Evolutionary conservation across 1,140 invertebrate species (phyloP), one percentile per base, ranked within the genome.

Genomic region (Neoseiulus cucumeris): DNA sequence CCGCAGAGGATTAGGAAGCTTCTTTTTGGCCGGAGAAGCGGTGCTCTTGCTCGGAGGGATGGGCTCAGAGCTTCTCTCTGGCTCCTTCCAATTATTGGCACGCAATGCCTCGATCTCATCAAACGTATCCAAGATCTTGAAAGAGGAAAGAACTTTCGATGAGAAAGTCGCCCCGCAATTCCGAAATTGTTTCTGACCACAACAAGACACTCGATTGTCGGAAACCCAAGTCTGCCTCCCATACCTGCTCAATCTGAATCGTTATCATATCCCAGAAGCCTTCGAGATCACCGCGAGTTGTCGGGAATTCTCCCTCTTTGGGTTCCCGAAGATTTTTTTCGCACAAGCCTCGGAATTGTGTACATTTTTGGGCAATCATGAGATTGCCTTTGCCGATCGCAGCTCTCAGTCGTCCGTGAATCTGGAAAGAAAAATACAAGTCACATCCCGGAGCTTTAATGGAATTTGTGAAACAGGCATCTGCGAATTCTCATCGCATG

Each of bases 211-310:
- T n/a, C n/a, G n/a, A n/a, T n/a, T n/a, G n/a, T n/a, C n/a, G n/a
- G n/a, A n/a, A n/a, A n/a, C n/a, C n/a, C n/a, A n/a, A 39, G 33
- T 39, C 9, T 9, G 33, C 4, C 4, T 9, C 33, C 4, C 9
- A 82, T 18, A 91, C 80, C 75, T 89, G 84, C 39, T 84, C 82
- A 7, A 91, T 83, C 76, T 95, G 92, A 47, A 95, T 80, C 74
- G 84, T 83, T 7, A 96, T 88, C 89, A 96, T 92, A 75, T 95
- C 92, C 91, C 91, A 96, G 77, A 95, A 95, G 18, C 92, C 92
- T 71, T 87, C 87, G 65, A 95, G 78, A 76, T 96, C 92, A 70
- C 87, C 84, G 70, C 82, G 78, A 4, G 88, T 92, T 1, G 90
- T 92, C 42, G 86, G 86, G 74, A 91, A 91, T 68, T 83, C 83